phyloP scores from a whole-genome alignment of 1,140 invertebrate species.

The Platorchestia sp. region DNA sequence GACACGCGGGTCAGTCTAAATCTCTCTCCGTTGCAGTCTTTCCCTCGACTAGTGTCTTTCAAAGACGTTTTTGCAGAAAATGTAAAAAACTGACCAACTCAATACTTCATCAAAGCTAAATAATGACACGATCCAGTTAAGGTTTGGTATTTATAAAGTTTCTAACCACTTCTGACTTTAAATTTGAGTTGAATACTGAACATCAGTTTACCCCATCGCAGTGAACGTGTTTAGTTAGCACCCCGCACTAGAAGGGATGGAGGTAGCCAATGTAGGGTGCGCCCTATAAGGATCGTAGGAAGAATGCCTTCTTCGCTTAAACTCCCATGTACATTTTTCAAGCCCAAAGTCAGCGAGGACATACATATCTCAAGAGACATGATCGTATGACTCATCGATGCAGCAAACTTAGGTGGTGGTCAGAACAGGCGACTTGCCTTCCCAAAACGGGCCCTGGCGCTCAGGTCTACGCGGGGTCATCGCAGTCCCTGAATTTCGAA shows the following conservation, averaged over 20 bases:
- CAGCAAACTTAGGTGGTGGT: neutral
- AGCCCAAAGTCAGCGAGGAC: neutral
- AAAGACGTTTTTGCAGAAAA: neutral
- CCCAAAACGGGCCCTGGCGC: neutral
- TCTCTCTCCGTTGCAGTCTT: neutral
- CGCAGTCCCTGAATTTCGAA: neutral
- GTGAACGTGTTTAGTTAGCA: neutral
- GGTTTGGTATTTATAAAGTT: no score
- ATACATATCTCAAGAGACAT: neutral
- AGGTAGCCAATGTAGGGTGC: neutral
- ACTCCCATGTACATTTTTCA: neutral
- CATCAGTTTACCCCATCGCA: neutral
- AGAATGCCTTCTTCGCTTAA: neutral
- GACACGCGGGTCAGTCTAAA: neutral
- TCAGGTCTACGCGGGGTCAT: neutral
- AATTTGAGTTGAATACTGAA: no score
- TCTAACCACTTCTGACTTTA: no score
- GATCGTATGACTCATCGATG: neutral
- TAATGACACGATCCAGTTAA: no score
- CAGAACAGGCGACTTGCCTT: neutral
- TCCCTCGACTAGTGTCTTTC: neutral
- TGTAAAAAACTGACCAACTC: neutral
- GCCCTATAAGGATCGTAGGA: neutral
- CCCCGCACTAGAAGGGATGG: neutral
- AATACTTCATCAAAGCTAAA: no score